A percentile compares a stretch with the other conserved stretches of the same genome.
phyloP scores from a whole-genome alignment of 2,113 vertebrate genomes.

The Hypomesus transpacificus region DNA sequence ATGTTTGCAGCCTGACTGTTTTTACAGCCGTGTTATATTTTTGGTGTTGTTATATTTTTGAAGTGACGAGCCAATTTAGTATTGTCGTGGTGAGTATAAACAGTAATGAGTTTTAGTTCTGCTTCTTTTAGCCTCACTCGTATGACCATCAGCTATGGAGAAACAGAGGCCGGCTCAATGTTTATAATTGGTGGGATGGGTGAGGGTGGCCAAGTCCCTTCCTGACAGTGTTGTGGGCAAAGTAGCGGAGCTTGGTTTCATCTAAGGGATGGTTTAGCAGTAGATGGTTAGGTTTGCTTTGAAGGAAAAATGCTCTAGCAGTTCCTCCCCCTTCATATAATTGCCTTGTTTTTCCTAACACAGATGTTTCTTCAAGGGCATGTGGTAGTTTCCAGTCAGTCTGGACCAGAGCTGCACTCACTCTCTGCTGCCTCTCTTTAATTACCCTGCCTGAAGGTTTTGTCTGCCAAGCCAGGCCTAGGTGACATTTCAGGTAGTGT shows the following conservation, averaged over 20 bases:
- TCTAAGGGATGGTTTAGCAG: conserved; percentile 15
- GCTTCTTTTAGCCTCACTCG: neutral
- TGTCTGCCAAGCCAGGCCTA: neutral
- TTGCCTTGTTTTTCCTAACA: conserved; percentile 77
- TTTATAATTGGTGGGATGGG: neutral
- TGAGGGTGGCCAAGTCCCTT: neutral
- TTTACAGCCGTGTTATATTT: too few relatives aligned
- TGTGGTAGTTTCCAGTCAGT: conserved; percentile 74
- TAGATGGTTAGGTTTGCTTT: conserved; percentile 7
- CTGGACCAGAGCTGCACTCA: conserved; percentile 58
- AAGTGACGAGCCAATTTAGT: too few relatives aligned
- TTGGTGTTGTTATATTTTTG: too few relatives aligned
- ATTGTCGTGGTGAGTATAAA: neutral
- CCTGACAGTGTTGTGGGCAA: neutral
- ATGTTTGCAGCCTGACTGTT: neutral
- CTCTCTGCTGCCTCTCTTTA: conserved; percentile 20
- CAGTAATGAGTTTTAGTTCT: neutral
- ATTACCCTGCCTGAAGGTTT: conserved; percentile 26
- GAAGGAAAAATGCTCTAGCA: conserved; percentile 37
- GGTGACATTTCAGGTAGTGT: neutral
- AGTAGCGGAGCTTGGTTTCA: neutral
- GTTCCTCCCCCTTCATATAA: conserved; percentile 58
- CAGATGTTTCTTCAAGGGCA: conserved; percentile 78
- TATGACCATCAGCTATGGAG: neutral
- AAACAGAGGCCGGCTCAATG: neutral